A percentile compares a stretch with the other conserved stretches of the same genome.
Conservation (phyloP, 2,113 vertebrate species). For the Corvus moneduloides region DNA sequence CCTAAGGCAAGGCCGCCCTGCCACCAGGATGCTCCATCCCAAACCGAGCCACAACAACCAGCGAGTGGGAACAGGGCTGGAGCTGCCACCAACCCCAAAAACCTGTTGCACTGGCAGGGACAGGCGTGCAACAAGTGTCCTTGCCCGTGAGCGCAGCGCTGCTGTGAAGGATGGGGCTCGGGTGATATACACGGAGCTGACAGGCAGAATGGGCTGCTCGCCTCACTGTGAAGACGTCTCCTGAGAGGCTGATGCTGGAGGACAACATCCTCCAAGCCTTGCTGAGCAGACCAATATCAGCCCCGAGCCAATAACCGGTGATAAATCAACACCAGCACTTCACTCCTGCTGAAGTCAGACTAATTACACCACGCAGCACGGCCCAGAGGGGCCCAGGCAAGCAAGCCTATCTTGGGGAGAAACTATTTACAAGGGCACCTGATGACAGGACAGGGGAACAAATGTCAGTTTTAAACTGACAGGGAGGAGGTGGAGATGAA, state of each 20-base stretch:
- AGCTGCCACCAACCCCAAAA: background rate
- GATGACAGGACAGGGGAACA: background rate
- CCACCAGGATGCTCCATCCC: background rate
- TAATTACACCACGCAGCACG: accelerated
- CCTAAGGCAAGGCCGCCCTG: background rate
- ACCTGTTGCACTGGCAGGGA: background rate
- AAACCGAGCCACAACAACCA: accelerated
- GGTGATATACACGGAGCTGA: background rate
- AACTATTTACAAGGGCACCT: background rate
- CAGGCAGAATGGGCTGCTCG: background rate
- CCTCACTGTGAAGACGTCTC: accelerated
- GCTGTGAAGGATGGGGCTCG: background rate
- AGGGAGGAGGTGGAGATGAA: background rate
- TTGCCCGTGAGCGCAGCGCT: background rate
- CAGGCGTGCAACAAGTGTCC: background rate
- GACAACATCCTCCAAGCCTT: background rate
- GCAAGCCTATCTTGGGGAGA: background rate
- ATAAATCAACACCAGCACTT: background rate
- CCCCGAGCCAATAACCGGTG: background rate
- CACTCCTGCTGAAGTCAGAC: background rate
- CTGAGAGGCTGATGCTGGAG: background rate
- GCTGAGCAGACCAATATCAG: background rate
- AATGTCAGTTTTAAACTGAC: background rate
- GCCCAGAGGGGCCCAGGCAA: background rate
- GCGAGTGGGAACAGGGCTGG: accelerated